Percentiles rank a stretch among this genome's conserved stretches.
These are phyloP conservation scores for Sarcophaga rosellei DNA, from an alignment of 2,888 invertebrate species.

Conservation along the genomic window DNA sequence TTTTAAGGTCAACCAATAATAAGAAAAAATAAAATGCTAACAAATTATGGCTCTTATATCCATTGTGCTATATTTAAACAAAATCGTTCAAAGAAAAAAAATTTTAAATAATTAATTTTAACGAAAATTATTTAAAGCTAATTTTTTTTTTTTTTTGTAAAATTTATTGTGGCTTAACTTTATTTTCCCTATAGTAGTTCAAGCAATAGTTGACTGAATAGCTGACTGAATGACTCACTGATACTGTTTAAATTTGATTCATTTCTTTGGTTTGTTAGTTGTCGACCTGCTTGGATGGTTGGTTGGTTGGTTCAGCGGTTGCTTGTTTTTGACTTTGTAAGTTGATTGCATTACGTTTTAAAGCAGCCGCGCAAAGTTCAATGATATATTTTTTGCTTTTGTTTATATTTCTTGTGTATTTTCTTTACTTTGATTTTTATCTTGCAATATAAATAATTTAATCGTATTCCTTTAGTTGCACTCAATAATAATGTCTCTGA, in stretches of 20 bases:
- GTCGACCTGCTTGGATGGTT: background rate
- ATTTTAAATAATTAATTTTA: too few species aligned
- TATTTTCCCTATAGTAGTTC: slow-evolving; percentile 10
- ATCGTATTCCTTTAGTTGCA: slow-evolving; percentile 36
- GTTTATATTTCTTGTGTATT: background rate
- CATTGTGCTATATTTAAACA: too few species aligned
- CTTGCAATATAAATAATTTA: background rate
- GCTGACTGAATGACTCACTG: slow-evolving; percentile 12
- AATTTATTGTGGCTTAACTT: slow-evolving; percentile 43
- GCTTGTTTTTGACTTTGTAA: slow-evolving; percentile 11
- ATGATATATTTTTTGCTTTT: slow-evolving; percentile 29
- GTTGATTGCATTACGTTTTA: slow-evolving; percentile 35
- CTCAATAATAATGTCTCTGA: background rate
- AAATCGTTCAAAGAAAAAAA: too few species aligned
- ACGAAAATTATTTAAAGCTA: too few species aligned
- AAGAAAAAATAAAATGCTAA: too few species aligned
- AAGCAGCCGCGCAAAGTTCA: slow-evolving; percentile 61
- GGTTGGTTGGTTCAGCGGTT: slow-evolving; percentile 19
- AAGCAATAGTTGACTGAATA: slow-evolving; percentile 16
- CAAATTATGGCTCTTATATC: too few species aligned
- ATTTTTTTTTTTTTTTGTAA: slow-evolving; percentile 28
- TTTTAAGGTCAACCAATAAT: too few species aligned
- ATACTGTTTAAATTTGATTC: slow-evolving; percentile 32
- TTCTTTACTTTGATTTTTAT: slow-evolving; percentile 1
- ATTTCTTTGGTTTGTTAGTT: slow-evolving; percentile 33